Evolutionary conservation across 2,797 vertebrate genomes (phyloP).

Genomic region (Mormyrops attenuatus): DNA sequence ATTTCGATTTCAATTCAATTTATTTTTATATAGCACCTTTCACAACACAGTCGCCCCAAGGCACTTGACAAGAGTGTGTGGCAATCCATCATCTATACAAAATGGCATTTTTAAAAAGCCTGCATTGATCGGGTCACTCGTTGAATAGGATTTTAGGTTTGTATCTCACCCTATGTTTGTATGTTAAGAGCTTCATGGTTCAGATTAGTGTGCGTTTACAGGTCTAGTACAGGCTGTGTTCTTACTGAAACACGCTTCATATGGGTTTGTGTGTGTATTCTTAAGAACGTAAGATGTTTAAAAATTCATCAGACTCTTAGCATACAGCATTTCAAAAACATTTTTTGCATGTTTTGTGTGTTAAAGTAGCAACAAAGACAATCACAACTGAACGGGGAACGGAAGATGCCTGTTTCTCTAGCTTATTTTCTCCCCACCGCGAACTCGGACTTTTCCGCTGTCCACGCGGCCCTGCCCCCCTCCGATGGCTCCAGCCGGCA

Average conservation of each 20-base stretch:
- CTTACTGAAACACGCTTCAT: not conserved
- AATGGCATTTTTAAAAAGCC: not conserved
- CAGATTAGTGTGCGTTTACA: not conserved
- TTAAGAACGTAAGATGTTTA: not conserved
- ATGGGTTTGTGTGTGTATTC: not conserved
- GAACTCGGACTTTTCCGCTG: not conserved
- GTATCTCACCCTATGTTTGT: not conserved
- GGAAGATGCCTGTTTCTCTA: not conserved
- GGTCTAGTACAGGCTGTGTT: not conserved
- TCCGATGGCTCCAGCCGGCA: slow-evolving; percentile 49
- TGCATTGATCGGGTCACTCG: not conserved
- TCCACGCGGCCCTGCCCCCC: slow-evolving; percentile 39
- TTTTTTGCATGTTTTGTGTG: not conserved
- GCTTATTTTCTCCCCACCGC: not conserved
- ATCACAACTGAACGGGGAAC: not conserved
- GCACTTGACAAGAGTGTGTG: not conserved
- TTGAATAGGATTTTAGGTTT: not conserved
- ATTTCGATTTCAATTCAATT: not conserved
- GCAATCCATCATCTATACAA: not conserved
- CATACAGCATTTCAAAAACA: not conserved
- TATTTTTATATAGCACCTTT: not conserved
- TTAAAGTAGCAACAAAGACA: not conserved
- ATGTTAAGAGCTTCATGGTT: not conserved
- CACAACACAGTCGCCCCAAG: not conserved
- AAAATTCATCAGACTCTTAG: not conserved